Evolutionary conservation across 2,113 vertebrate genomes (phyloP).

Genomic region (Malurus cyaneus): DNA sequence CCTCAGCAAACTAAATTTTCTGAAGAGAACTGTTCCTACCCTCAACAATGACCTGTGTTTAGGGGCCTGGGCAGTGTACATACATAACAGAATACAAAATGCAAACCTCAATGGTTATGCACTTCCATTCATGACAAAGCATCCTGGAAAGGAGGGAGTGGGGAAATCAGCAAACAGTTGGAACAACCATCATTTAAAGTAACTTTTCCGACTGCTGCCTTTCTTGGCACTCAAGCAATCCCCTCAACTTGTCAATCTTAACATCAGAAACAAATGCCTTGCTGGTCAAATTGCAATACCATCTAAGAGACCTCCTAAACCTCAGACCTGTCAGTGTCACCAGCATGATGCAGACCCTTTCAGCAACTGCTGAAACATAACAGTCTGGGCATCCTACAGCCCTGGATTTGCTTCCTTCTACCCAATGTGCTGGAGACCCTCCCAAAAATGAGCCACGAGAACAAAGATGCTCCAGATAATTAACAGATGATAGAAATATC

Average conservation of each 20-base stretch:
- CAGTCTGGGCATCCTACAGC: not conserved
- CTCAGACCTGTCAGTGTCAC: not conserved
- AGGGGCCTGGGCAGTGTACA: not conserved
- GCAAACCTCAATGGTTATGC: not conserved
- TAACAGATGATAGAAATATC: not conserved
- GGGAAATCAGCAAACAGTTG: not conserved
- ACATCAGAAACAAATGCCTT: not conserved
- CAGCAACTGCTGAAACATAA: not conserved
- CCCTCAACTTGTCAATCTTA: not conserved
- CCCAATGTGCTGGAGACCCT: not conserved
- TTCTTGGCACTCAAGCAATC: rapidly evolving
- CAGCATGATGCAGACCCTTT: not conserved
- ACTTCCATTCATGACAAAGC: not conserved
- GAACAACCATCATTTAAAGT: not conserved
- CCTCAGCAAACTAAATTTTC: not conserved
- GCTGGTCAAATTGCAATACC: not conserved
- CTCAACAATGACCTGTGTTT: not conserved
- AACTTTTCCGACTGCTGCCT: not conserved
- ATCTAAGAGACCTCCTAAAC: not conserved
- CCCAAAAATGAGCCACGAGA: not conserved
- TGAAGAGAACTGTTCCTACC: not conserved
- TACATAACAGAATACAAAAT: not conserved
- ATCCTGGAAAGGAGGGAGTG: not conserved
- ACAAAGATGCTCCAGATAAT: rapidly evolving
- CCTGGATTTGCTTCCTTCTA: not conserved